These are phyloP conservation scores for Tortrix viridana DNA, from an alignment of 2,888 invertebrate species.

Conservation along the genomic window DNA sequence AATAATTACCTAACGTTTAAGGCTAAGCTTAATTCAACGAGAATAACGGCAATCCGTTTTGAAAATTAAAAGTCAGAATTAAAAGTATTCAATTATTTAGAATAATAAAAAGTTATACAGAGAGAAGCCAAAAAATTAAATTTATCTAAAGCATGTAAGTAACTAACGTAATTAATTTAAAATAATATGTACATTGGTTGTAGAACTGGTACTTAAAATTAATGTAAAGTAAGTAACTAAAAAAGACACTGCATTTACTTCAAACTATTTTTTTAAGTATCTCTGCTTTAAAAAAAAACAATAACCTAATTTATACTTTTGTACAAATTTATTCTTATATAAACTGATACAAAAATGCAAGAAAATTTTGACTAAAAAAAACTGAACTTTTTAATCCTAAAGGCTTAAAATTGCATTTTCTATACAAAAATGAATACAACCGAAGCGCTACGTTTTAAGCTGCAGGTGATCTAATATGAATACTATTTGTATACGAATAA, in stretches of 20 bases:
- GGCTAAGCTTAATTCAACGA: slow-evolving; percentile 61
- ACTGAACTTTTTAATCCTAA: slow-evolving; percentile 2
- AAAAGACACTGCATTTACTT: slow-evolving; percentile 2
- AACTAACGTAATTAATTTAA: slow-evolving; percentile 35
- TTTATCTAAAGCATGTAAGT: slow-evolving; percentile 17
- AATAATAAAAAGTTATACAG: slow-evolving; percentile 40
- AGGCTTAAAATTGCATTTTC: slow-evolving; percentile 1
- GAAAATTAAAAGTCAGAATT: slow-evolving; percentile 42
- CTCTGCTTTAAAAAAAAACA: too few species aligned
- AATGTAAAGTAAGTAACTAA: slow-evolving; percentile 7
- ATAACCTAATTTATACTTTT: too few species aligned
- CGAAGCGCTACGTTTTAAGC: slow-evolving; percentile 22
- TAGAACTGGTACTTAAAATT: slow-evolving; percentile 26
- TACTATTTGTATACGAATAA: slow-evolving; percentile 50
- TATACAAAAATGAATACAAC: slow-evolving; percentile 26
- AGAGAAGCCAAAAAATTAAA: slow-evolving; percentile 24
- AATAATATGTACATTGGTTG: slow-evolving; percentile 37
- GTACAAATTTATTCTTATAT: too few species aligned
- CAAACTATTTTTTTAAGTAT: too few species aligned
- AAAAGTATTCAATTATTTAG: slow-evolving; percentile 43
- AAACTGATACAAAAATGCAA: too few species aligned
- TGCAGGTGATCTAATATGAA: slow-evolving; percentile 41
- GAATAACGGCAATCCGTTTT: slow-evolving; percentile 46
- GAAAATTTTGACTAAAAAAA: slow-evolving; percentile 1
- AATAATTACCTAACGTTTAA: slow-evolving; percentile 77